Base-by-base conservation (phyloP, 1,140 invertebrate species). In the Drosophila erecta region DNA sequence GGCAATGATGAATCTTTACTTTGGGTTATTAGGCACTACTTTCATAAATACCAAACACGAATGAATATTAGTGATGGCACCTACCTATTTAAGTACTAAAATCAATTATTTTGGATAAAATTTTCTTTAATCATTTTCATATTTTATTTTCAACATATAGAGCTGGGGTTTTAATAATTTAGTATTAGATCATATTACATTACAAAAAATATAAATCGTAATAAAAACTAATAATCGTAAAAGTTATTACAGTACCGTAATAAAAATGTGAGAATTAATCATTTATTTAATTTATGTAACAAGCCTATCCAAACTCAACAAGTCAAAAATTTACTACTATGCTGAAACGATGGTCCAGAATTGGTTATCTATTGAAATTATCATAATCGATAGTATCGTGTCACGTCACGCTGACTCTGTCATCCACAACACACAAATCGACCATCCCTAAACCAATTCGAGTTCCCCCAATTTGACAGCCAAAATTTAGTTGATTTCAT, bases 381-480 rank as follows among this genome's bases (percentile, higher is more conserved):
- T 1, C 8, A 15, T 12, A 30, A 27, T 15, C 15, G 49, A 51
- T 35, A 51, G 15, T 51, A 35, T 20, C 47, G 47, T 33, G 46
- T 47, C 46, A 47, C 44, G 44, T 5, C 12, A 14, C 22, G 12
- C 14, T 10, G 46, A 47, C 46, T 27, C 2, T 49, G 7, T n/a
- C 46, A 49, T 4, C 47, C n/a, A 24, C 47, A 49, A 30, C 47
- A 7, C 47, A 15, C 47, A 17, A 30, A 17, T 6, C 47, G 15
- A 6, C 54, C 54, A 56, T 56, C 54, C n/a, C 54, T 56, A 47
- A 56, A 56, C 15, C 55, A 41, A 17, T 33, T 30, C n/a, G 38
- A 62, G 38, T 57, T 57, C 49, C 35, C 43, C 20, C 54, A 65
- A 38, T 56, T 58, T 40, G 44, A 58, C 35, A 58, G 33, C 20